Evolutionary conservation across 2,113 vertebrate genomes (phyloP).

Genomic region (Corynorhinus townsendii): DNA sequence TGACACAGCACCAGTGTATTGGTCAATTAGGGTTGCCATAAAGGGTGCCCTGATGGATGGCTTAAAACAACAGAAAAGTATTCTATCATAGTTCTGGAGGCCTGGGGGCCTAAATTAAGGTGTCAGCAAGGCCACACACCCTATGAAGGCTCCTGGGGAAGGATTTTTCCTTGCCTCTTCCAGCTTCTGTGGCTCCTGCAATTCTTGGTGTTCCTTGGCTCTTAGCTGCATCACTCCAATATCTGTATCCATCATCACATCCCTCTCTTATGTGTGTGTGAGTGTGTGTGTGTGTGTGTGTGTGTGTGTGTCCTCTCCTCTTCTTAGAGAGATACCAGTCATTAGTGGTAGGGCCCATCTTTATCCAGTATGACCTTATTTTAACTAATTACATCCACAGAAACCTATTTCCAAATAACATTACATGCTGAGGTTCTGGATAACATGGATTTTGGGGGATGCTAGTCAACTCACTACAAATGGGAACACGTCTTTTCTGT

Average conservation of each 20-base stretch:
- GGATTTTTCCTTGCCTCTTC: neutral
- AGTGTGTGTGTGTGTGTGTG: neutral
- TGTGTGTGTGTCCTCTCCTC: neutral
- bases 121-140: neutral
- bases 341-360: neutral
- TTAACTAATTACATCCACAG: neutral
- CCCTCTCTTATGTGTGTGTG: neutral
- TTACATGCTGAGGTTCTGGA: neutral
- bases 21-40: neutral
- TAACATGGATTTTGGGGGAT: neutral
- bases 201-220: neutral
- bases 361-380: neutral
- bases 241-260: fast-evolving
- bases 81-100: neutral
- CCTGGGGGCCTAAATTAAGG: neutral
- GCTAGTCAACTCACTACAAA: neutral
- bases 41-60: fast-evolving
- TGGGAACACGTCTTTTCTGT: neutral
- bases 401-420: neutral
- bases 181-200: neutral
- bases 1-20: neutral
- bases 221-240: no score
- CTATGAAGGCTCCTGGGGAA: neutral
- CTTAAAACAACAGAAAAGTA: neutral
- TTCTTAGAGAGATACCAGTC: neutral